These are phyloP conservation scores for Plodia interpunctella DNA, from an alignment of 1,140 invertebrate species.

Conservation along the genomic window DNA sequence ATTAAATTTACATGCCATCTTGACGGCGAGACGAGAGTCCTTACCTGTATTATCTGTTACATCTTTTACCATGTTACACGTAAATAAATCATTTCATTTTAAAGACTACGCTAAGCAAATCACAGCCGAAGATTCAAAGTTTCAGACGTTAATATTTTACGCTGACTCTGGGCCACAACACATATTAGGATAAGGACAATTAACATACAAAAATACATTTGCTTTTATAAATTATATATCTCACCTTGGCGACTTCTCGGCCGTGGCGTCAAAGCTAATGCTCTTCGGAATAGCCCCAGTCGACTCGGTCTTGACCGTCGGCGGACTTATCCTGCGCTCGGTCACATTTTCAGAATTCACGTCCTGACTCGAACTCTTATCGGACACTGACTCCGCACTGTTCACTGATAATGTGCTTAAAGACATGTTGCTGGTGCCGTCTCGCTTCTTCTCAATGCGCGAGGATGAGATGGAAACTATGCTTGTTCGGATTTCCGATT, in stretches of 20 bases:
- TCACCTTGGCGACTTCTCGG: slow-evolving; percentile 86
- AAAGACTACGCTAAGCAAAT: too few species aligned
- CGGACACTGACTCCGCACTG: slow-evolving; percentile 64
- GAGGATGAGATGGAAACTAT: slow-evolving; percentile 69
- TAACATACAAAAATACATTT: too few species aligned
- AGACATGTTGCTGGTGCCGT: slow-evolving; percentile 58
- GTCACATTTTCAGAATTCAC: slow-evolving; percentile 72
- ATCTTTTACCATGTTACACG: too few species aligned
- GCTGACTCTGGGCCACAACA: too few species aligned
- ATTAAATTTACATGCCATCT: too few species aligned
- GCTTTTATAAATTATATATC: too few species aligned
- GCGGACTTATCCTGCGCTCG: slow-evolving; percentile 64
- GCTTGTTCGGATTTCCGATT: slow-evolving; percentile 66
- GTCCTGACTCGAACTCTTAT: slow-evolving; percentile 70
- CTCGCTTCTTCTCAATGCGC: slow-evolving; percentile 55
- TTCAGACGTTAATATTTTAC: too few species aligned
- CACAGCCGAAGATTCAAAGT: too few species aligned
- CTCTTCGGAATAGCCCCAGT: slow-evolving; percentile 94
- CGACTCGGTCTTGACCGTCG: slow-evolving; percentile 78
- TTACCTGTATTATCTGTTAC: too few species aligned
- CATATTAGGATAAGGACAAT: too few species aligned
- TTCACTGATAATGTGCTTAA: slow-evolving; percentile 70
- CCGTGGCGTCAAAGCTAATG: slow-evolving; percentile 94
- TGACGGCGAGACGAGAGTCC: too few species aligned
- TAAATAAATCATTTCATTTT: too few species aligned